Evolutionary conservation across 1,140 invertebrate genomes (phyloP).

Genomic region (Drosophila albomicans): DNA sequence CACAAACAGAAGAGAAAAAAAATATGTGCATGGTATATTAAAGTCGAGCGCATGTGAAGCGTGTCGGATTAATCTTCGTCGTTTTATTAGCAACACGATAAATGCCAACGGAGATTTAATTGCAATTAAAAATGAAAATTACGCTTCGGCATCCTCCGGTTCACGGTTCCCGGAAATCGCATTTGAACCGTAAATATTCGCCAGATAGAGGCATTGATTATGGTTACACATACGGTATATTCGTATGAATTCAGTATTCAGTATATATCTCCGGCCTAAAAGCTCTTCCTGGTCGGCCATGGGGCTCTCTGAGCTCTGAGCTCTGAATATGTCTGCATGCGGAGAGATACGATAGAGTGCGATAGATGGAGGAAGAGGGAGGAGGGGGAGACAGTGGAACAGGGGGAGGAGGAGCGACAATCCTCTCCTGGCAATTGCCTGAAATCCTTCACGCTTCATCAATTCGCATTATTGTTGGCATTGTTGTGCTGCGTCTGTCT

Average conservation of each 20-base stretch:
- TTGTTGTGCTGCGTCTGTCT: conserved; percentile 42
- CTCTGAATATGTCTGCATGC: conserved; percentile 30
- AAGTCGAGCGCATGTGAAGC: neutral
- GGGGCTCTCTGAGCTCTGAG: neutral
- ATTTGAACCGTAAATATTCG: conserved; percentile 45
- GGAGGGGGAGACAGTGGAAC: conserved; percentile 20
- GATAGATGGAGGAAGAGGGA: neutral
- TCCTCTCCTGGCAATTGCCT: conserved; percentile 78
- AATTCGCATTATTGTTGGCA: conserved; percentile 82
- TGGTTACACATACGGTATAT: conserved; percentile 14
- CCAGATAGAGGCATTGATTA: conserved; percentile 36
- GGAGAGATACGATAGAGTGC: conserved; percentile 11
- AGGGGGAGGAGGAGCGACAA: conserved; percentile 18
- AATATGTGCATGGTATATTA: conserved; percentile 1
- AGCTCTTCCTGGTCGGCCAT: conserved; percentile 30
- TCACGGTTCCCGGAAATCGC: conserved; percentile 5
- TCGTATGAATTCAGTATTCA: neutral
- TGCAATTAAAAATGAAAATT: conserved; percentile 74
- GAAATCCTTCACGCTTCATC: conserved; percentile 83
- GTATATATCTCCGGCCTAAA: conserved; percentile 36
- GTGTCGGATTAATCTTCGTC: conserved; percentile 2
- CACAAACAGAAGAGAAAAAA: neutral
- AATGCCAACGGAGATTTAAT: conserved; percentile 62
- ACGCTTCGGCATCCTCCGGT: neutral
- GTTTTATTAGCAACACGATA: conserved; percentile 31